Evolutionary conservation across 1,140 invertebrate genomes (phyloP).

Genomic region (Anagrus nilaparvatae): DNA sequence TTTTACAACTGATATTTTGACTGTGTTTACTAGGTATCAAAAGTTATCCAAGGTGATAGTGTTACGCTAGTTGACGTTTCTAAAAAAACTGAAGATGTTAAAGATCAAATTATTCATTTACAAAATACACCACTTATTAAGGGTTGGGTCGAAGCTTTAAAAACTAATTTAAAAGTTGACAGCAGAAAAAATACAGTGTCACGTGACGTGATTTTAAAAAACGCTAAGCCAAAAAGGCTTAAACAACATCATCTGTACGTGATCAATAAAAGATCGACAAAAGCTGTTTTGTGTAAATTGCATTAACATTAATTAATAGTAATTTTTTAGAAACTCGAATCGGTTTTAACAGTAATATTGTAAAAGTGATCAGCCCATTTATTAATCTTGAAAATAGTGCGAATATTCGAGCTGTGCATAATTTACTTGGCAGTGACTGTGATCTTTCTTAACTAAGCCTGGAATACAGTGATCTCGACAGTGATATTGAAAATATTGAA

Average conservation of each 20-base stretch:
- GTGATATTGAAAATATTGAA: not conserved
- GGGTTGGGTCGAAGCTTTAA: not conserved
- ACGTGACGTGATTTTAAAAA: too few relatives aligned
- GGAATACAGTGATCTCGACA: not conserved
- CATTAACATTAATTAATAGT: too few relatives aligned
- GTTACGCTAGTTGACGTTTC: not conserved
- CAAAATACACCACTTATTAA: not conserved
- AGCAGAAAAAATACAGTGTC: too few relatives aligned
- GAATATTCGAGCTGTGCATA: too few relatives aligned
- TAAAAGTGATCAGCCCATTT: not conserved
- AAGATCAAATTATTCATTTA: not conserved
- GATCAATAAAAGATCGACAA: too few relatives aligned
- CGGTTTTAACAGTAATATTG: not conserved
- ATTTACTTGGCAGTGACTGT: not conserved
- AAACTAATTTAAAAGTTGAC: not conserved
- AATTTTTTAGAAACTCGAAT: not conserved
- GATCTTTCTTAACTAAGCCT: not conserved
- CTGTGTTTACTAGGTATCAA: not conserved
- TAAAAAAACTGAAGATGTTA: not conserved
- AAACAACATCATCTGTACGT: too few relatives aligned
- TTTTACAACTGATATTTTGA: not conserved
- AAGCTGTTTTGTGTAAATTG: too few relatives aligned
- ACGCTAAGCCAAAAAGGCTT: too few relatives aligned
- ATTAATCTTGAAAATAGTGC: not conserved
- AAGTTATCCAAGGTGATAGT: not conserved